Evolutionary conservation across 2,888 invertebrate species (phyloP), one percentile per base, ranked within the genome.

Genomic region (Drosophila ezoana): DNA sequence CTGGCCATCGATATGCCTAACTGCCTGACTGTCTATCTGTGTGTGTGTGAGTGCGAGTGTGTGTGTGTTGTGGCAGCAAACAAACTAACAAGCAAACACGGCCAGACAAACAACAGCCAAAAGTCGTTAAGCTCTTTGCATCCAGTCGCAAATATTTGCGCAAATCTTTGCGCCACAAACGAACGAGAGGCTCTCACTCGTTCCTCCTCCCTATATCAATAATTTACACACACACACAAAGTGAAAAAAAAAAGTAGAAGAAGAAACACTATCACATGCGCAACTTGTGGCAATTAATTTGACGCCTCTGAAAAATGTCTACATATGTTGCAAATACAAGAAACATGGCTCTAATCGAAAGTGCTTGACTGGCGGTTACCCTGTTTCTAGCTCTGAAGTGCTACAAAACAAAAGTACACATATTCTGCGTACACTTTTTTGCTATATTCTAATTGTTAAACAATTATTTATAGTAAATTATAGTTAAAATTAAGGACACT

Each of bases 231-330:
- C n/a, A 58, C 43, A 45, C 57, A 64, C 49, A 65, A 43, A 57
- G 38, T 52, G 23, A 40, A 37, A 69, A 40, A 37, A 69, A 52
- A n/a, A 28, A 45, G 38, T 44, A 43, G 28, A 44, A 45, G 64
- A 60, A 67, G 51, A 66, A 75, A 44, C 57, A 65, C 61, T 59
- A 58, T 67, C 54, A 49, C 66, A 70, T 64, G 45, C 20, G 14
- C 53, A 38, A 51, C 56, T 62, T 84, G 72, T 48, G 85, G 85
- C 85, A 81, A 81, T 81, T 84, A 81, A 81, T 84, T 81, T 84
- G 62, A 77, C 74, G 81, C 85, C 80, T 81, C 63, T 79, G 49
- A 52, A 54, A 66, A 67, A 62, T 59, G 49, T 61, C 38, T 49
- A 62, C 60, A 58, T 59, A 33, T 76, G 68, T 63, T 72, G 47